These are phyloP conservation scores for Typhlichthys subterraneus DNA, from an alignment of 2,797 vertebrate species.

Conservation along the genomic window DNA sequence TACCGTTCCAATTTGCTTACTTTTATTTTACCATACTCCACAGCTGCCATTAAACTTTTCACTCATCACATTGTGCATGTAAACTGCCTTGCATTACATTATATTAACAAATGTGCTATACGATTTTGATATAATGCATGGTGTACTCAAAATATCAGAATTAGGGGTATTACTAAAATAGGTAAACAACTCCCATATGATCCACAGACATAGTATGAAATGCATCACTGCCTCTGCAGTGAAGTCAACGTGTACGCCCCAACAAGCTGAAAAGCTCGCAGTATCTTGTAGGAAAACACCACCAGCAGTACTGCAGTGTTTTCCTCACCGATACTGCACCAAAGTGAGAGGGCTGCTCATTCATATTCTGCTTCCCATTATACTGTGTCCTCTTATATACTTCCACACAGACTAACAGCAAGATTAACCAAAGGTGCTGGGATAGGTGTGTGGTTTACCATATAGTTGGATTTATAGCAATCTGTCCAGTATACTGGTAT, in stretches of 20 bases:
- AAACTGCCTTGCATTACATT: neutral
- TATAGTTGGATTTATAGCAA: constrained; percentile 9
- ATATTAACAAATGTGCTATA: neutral
- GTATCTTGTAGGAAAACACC: constrained; percentile 74
- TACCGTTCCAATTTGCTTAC: constrained; percentile 5
- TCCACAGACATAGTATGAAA: constrained; percentile 47
- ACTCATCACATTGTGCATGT: too few relatives aligned
- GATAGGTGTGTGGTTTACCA: constrained; percentile 9
- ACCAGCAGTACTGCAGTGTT: constrained; percentile 80
- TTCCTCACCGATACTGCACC: constrained; percentile 78
- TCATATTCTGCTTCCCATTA: constrained; percentile 42
- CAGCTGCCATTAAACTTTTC: too few relatives aligned
- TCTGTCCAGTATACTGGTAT: constrained; percentile 9
- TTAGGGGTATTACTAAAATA: constrained; percentile 24
- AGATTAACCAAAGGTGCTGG: neutral
- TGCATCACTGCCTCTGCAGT: constrained; percentile 72
- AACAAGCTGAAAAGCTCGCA: constrained; percentile 63
- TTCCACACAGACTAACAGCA: constrained; percentile 19
- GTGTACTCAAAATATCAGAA: neutral
- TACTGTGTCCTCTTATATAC: constrained; percentile 18
- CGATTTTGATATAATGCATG: too few relatives aligned
- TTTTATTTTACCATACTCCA: too few relatives aligned
- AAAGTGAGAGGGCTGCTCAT: constrained; percentile 63
- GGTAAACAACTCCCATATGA: constrained; percentile 38
- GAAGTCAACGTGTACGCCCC: constrained; percentile 73